phyloP scores from a whole-genome alignment of 2,888 invertebrate species.

The Pinctada fucata region DNA sequence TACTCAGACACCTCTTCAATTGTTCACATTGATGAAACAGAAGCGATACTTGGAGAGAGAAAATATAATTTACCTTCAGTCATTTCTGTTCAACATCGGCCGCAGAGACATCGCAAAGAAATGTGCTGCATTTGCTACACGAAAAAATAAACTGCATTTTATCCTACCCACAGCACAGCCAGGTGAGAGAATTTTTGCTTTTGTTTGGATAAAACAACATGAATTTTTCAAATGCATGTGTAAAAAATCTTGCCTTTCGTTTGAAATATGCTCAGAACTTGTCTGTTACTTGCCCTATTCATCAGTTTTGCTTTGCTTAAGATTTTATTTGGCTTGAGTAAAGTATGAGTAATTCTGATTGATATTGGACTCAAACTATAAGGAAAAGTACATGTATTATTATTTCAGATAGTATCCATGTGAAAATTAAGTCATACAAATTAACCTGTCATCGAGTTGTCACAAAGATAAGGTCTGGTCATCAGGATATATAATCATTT shows the following conservation, averaged over 20 bases:
- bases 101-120: constrained; percentile 20
- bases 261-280: not conserved
- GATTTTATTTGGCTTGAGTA: too few relatives aligned
- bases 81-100: constrained; percentile 16
- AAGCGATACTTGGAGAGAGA: constrained; percentile 10
- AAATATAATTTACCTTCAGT: constrained; percentile 17
- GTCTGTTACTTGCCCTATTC: not conserved
- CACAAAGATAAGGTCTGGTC: too few relatives aligned
- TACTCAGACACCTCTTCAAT: constrained; percentile 1
- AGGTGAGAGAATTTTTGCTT: not conserved
- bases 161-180: constrained; percentile 3
- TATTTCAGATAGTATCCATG: too few relatives aligned
- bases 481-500: too few relatives aligned
- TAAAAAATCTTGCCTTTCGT: not conserved
- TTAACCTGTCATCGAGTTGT: too few relatives aligned
- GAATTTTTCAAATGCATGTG: too few relatives aligned
- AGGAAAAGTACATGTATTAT: too few relatives aligned
- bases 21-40: constrained; percentile 16
- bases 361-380: too few relatives aligned
- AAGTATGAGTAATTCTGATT: too few relatives aligned
- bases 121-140: constrained; percentile 13
- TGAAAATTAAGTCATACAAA: too few relatives aligned
- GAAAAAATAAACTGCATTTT: constrained; percentile 12
- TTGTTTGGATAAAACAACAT: not conserved
- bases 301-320: not conserved